A percentile compares a stretch with the other conserved stretches of the same genome.
These are phyloP conservation scores for Pseudomyrmex gracilis DNA, from an alignment of 1,140 invertebrate species.

Conservation along the genomic window DNA sequence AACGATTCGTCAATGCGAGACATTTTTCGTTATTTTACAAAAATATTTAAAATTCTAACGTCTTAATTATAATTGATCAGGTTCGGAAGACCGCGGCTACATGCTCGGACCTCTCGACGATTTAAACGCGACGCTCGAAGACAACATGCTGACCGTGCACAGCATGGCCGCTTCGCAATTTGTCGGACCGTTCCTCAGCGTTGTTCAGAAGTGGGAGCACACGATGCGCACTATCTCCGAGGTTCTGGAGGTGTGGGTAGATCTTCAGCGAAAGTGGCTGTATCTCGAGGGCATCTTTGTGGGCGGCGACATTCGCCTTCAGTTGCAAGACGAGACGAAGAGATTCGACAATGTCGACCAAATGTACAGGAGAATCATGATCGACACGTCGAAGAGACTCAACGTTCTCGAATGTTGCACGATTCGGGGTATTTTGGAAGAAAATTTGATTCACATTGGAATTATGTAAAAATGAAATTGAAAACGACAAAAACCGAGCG, in stretches of 20 bases:
- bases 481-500: neutral
- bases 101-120: constrained; percentile 94
- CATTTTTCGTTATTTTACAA: neutral
- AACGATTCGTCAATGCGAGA: no score
- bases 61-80: constrained; percentile 74
- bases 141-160: constrained; percentile 95
- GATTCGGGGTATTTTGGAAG: constrained; percentile 81
- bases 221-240: constrained; percentile 92
- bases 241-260: constrained; percentile 94
- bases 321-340: constrained; percentile 94
- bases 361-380: constrained; percentile 93
- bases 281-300: constrained; percentile 96
- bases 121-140: constrained; percentile 92
- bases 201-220: constrained; percentile 94
- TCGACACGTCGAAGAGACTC: constrained; percentile 91
- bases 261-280: constrained; percentile 94
- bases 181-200: constrained; percentile 93
- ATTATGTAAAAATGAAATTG: constrained; percentile 22
- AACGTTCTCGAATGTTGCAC: constrained; percentile 92
- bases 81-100: constrained; percentile 88
- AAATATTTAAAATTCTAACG: neutral
- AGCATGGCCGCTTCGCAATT: constrained; percentile 96
- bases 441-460: constrained; percentile 33
- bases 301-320: constrained; percentile 93
- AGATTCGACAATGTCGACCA: constrained; percentile 96